Evolutionary conservation across 2,888 invertebrate species (phyloP).

Genomic region (Chrysina gloriosa): DNA sequence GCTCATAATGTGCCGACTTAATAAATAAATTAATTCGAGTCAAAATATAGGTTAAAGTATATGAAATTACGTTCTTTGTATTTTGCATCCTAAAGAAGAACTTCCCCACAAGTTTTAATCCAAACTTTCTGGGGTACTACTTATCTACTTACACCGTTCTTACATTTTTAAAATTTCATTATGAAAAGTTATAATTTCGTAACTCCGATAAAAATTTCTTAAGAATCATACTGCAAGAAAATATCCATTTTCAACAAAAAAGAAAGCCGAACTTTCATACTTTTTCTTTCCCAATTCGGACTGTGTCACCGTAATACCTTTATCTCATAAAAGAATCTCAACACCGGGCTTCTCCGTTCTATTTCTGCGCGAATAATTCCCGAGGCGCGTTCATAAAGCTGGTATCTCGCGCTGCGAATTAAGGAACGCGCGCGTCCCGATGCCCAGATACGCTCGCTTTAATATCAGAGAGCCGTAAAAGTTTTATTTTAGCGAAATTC

Average conservation of each 20-base stretch:
- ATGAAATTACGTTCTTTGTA: too few species aligned
- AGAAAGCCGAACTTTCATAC: not conserved
- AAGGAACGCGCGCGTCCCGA: not conserved
- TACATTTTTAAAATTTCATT: conserved; percentile 14
- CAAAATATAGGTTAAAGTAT: too few species aligned
- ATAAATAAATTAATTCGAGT: too few species aligned
- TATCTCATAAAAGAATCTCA: conserved; percentile 29
- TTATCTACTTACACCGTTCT: conserved; percentile 9
- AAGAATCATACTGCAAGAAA: not conserved
- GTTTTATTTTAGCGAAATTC: conserved; percentile 31
- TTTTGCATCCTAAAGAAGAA: too few species aligned
- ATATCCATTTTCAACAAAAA: not conserved
- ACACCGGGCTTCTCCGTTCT: not conserved
- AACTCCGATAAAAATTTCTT: conserved; percentile 13
- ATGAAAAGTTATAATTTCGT: conserved; percentile 11
- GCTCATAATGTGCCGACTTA: too few species aligned
- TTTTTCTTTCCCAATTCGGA: not conserved
- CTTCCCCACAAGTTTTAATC: not conserved
- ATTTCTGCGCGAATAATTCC: conserved; percentile 19
- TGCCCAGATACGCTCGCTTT: conserved; percentile 15
- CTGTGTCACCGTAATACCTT: conserved; percentile 20
- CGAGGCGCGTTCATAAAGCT: conserved; percentile 19
- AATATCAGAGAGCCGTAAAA: conserved; percentile 18
- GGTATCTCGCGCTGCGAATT: not conserved
- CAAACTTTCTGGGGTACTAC: not conserved